phyloP scores from a whole-genome alignment of 2,888 invertebrate species.

The Frankliniella intonsa region DNA sequence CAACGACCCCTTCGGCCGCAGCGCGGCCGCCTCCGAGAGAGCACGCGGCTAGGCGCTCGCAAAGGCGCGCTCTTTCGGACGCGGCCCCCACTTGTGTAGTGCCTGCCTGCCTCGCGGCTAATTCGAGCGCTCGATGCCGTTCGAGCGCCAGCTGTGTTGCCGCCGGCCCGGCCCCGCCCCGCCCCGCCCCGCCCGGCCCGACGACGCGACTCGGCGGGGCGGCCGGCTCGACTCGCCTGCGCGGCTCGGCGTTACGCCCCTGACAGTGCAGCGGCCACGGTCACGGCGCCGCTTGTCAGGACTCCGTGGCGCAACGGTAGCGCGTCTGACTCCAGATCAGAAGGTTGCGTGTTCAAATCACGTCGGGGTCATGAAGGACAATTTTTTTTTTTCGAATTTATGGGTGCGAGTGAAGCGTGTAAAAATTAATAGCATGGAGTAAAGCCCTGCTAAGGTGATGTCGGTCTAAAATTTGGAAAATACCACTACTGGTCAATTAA shows the following conservation, averaged over 20 bases:
- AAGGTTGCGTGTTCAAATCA: conserved; percentile 97
- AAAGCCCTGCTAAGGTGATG: no score
- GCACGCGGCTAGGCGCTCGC: no score
- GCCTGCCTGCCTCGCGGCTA: background rate
- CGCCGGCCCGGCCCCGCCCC: background rate
- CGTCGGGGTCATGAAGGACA: conserved; percentile 71
- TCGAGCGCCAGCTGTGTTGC: background rate
- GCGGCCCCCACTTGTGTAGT: background rate
- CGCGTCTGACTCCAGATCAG: conserved; percentile 98
- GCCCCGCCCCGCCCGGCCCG: background rate
- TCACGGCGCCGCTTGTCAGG: conserved; percentile 41
- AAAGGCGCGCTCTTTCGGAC: background rate
- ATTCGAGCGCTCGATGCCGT: background rate
- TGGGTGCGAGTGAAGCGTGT: background rate
- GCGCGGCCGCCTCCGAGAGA: background rate
- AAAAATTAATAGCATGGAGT: no score
- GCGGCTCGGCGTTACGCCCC: background rate
- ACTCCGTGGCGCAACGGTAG: conserved; percentile 96
- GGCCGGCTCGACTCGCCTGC: background rate
- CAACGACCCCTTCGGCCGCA: background rate
- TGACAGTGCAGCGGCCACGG: background rate
- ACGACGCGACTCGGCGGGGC: background rate
- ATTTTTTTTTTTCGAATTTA: background rate
- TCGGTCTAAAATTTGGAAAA: no score
- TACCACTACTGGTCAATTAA: no score